Evolutionary conservation across 2,888 invertebrate genomes (phyloP), one percentile per base, ranked within the genome.

Genomic region (Charanyca ferruginea): DNA sequence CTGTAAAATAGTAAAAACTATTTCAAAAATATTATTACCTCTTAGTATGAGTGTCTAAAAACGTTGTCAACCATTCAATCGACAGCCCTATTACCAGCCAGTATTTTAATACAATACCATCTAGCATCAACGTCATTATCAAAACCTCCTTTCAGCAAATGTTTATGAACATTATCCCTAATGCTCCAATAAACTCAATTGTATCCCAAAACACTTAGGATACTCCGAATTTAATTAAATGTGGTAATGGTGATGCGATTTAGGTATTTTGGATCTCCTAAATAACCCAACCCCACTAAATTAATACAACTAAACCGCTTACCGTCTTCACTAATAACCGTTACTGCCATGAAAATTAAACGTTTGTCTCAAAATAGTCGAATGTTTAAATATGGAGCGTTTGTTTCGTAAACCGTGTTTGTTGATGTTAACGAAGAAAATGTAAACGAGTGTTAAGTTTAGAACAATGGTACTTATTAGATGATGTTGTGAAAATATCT

Each of bases 221-320:
- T 67, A 16, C 47, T 41, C 20, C 48, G 49, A 51, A 62, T 67
- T 62, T 16, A 68, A 65, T 65, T 55, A 58, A 53, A 62, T 25
- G 49, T 44, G 45, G 48, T 69, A 23, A 44, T 47, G 16, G 51
- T 20, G 20, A 57, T 67, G 58, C 62, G 61, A 75, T 80, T 75
- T 75, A 49, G 25, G 16, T 38, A 66, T 63, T 71, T 55, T 38
- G 9, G 47, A 51, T 57, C 58, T 48, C 23, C 13, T 55, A 58
- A 55, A 73, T 60, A 55, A 47, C 48, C 9, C 13, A 51, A 49
- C 42, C n/a, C 11, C 23, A n/a, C n/a, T 6, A 48, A 64, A 60
- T 55, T 18, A 47, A 49, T 42, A n/a, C 42, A 18, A 45, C 9
- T 41, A 42, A 44, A 71, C 64, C 38, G 20, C 41, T 53, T 23